Evolutionary conservation across 2,797 vertebrate species (phyloP).

Genomic region (Sparus aurata): DNA sequence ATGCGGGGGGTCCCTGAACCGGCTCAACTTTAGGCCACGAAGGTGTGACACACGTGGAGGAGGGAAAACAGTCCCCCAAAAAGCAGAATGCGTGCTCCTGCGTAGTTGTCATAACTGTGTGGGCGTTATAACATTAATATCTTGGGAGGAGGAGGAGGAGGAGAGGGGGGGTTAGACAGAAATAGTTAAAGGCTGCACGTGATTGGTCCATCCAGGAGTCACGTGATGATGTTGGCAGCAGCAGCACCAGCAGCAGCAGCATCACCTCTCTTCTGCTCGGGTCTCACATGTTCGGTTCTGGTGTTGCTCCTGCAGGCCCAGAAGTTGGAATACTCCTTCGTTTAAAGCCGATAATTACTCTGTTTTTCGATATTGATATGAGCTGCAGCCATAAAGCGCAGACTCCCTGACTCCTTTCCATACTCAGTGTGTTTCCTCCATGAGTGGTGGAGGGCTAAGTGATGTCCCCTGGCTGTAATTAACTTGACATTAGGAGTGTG

Average conservation of each 20-base stretch:
- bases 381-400: constrained; percentile 24
- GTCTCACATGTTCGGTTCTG: constrained; percentile 58
- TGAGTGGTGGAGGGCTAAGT: constrained; percentile 41
- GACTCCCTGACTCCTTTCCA: constrained; percentile 54
- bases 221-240: constrained; percentile 80
- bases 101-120: constrained; percentile 72
- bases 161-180: constrained; percentile 67
- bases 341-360: constrained; percentile 27
- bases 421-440: constrained; percentile 40
- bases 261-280: constrained; percentile 45
- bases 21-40: constrained; percentile 49
- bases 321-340: constrained; percentile 38
- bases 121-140: constrained; percentile 70
- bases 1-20: constrained; percentile 44
- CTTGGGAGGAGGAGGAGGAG: constrained; percentile 46
- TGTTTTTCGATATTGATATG: constrained; percentile 9
- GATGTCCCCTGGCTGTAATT: constrained; percentile 53
- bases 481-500: constrained; percentile 56
- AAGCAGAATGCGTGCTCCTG: constrained; percentile 17
- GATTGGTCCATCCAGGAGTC: constrained; percentile 78
- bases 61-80: constrained; percentile 1
- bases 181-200: constrained; percentile 79
- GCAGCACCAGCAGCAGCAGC: constrained; percentile 49
- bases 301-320: constrained; percentile 15
- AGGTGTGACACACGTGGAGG: constrained; percentile 17